These are phyloP conservation scores for Empis stercorea DNA, from an alignment of 2,888 invertebrate species.

Conservation along the genomic window DNA sequence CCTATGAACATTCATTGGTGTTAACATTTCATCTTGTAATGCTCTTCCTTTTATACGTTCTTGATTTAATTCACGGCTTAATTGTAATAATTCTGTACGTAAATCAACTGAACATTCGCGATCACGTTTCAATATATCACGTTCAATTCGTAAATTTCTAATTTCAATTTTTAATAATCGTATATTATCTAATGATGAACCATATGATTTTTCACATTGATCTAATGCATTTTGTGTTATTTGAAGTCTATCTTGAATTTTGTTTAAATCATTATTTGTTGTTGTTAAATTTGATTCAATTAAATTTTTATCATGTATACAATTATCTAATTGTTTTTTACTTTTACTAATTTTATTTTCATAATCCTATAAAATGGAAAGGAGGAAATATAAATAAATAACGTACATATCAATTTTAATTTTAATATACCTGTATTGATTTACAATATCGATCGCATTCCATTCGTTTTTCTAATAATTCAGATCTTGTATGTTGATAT, in stretches of 20 bases:
- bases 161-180: slow-evolving; percentile 71
- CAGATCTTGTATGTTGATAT: slow-evolving; percentile 32
- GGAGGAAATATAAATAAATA: background rate
- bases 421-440: slow-evolving; percentile 42
- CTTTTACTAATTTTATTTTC: slow-evolving; percentile 54
- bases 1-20: slow-evolving; percentile 79
- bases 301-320: slow-evolving; percentile 66
- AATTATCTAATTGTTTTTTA: slow-evolving; percentile 58
- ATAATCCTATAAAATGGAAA: slow-evolving; percentile 41
- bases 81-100: slow-evolving; percentile 51
- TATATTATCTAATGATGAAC: slow-evolving; percentile 70
- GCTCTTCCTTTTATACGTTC: slow-evolving; percentile 76
- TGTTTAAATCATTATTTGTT: slow-evolving; percentile 66
- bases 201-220: slow-evolving; percentile 57
- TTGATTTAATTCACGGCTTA: slow-evolving; percentile 69
- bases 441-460: slow-evolving; percentile 46
- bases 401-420: background rate
- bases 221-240: slow-evolving; percentile 66
- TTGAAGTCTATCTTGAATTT: slow-evolving; percentile 66
- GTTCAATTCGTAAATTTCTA: slow-evolving; percentile 62
- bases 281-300: slow-evolving; percentile 71
- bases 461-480: slow-evolving; percentile 29
- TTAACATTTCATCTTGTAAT: slow-evolving; percentile 78
- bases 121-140: slow-evolving; percentile 54
- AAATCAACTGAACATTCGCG: slow-evolving; percentile 72